These are phyloP conservation scores for Pocota personata DNA, from an alignment of 2,888 invertebrate species.

Conservation along the genomic window DNA sequence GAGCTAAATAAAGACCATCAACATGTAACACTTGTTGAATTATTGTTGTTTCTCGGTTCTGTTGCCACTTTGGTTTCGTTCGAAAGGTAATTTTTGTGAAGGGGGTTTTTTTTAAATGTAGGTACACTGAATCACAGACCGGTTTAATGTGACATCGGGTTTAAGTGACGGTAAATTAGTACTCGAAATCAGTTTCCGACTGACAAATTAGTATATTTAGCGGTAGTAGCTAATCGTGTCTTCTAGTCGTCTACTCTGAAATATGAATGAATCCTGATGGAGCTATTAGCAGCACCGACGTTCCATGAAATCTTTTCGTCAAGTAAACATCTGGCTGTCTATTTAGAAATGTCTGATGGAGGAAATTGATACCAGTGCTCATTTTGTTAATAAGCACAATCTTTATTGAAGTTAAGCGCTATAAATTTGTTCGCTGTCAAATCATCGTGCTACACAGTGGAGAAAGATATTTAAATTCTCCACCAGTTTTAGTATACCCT, in stretches of 20 bases:
- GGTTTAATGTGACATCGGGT: background rate
- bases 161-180: background rate
- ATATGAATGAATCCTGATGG: background rate
- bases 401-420: background rate
- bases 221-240: background rate
- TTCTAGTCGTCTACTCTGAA: background rate
- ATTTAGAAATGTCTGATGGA: too few species aligned
- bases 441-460: background rate
- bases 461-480: background rate
- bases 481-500: background rate
- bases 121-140: conserved; percentile 24
- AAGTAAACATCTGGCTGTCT: too few species aligned
- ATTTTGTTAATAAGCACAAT: background rate
- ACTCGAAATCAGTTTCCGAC: background rate
- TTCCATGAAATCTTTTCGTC: too few species aligned
- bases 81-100: background rate
- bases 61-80: background rate
- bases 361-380: background rate
- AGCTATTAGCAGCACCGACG: background rate
- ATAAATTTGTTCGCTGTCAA: background rate
- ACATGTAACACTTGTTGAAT: conserved; percentile 6
- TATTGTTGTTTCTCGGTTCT: conserved; percentile 4
- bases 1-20: conserved; percentile 16
- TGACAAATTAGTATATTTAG: conserved; percentile 6
- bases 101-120: conserved; percentile 14